Base-by-base conservation (phyloP, 2,797 vertebrate species). In the Sebastes minor region DNA sequence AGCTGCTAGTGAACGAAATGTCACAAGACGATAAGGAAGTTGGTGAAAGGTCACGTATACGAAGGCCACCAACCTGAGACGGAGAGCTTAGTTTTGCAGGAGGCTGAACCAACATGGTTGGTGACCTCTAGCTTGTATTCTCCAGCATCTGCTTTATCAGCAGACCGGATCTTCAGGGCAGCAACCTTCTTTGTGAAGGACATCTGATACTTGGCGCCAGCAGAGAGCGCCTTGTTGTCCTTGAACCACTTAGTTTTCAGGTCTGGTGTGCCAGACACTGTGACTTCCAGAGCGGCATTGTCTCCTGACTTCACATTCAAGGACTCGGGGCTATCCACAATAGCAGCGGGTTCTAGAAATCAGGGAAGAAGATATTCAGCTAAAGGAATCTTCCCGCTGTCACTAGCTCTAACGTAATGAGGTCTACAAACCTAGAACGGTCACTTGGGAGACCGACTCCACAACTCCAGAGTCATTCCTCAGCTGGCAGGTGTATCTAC, bases 191-290 rank as follows among this genome's bases (percentile, higher is more conserved):
- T 97, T 23, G 94, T 92, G 85, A 97, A 90, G 38, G 91, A 96
- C 91, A 97, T 97, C 92, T 98, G 97, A 74, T 97, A 96, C 88
- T 97, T 98, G 68, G 93, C 94, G 9, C 97, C 94, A 84, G 95
- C 85, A 2, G 90, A 94, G 33, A 98, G 84, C 76, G 96, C 96
- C 79, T 95, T 95, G 86, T 96, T 95, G 57, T 96, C 95, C 94
- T 96, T 97, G 88, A 97, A 97, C 98, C 98, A 99, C 71, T 96
- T 97, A 18, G 90, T 94, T 92, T 97, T 98, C 71, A 99, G 93
- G 56, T 97, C 97, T 88, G 97, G 95, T 72, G 97, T 97, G 81
- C 97, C 97, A 74, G 95, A 90, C 9, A 99, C 96, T 28, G 93
- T 95, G 33, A 97, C 97, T 77, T 98, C 97, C 86, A 99, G 93